Percentiles rank a stretch among this genome's conserved stretches.
phyloP scores from a whole-genome alignment of 1,140 invertebrate species.

The Maniola jurtina region DNA sequence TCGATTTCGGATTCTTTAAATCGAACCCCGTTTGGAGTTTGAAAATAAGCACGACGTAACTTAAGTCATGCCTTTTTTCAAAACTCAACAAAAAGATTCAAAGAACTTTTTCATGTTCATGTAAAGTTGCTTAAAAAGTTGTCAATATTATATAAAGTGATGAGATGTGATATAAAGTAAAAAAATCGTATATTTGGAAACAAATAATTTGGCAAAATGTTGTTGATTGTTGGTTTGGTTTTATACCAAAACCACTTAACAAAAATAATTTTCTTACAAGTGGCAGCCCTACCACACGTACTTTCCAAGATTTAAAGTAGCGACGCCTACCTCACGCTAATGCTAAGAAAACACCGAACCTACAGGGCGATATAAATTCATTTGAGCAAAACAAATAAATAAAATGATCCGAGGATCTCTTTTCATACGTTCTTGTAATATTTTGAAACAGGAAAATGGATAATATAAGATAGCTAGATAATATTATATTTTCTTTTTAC shows the following conservation, averaged over 20 bases:
- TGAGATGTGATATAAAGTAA: too few species aligned
- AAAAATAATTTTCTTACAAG: background rate
- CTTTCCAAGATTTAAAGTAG: conserved; percentile 56
- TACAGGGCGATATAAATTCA: conserved; percentile 71
- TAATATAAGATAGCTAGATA: conserved; percentile 13
- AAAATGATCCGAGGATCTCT: conserved; percentile 44
- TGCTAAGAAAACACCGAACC: conserved; percentile 71
- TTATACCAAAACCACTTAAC: background rate
- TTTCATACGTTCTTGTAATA: conserved; percentile 47
- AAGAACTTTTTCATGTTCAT: too few species aligned
- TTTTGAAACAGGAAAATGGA: conserved; percentile 29
- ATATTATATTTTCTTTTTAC: background rate
- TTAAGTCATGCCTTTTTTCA: too few species aligned
- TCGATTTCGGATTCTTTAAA: too few species aligned
- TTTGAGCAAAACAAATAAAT: conserved; percentile 60
- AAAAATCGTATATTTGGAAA: too few species aligned
- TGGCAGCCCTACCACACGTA: conserved; percentile 59
- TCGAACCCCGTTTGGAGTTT: too few species aligned
- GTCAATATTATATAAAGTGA: too few species aligned
- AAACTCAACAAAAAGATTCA: too few species aligned
- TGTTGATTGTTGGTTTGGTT: too few species aligned
- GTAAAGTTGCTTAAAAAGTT: too few species aligned
- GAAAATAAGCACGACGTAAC: too few species aligned
- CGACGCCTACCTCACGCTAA: conserved; percentile 62
- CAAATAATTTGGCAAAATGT: too few species aligned